Evolutionary conservation across 2,113 vertebrate genomes (phyloP), one percentile per base, ranked within the genome.

Genomic region (Cnemophilus loriae): DNA sequence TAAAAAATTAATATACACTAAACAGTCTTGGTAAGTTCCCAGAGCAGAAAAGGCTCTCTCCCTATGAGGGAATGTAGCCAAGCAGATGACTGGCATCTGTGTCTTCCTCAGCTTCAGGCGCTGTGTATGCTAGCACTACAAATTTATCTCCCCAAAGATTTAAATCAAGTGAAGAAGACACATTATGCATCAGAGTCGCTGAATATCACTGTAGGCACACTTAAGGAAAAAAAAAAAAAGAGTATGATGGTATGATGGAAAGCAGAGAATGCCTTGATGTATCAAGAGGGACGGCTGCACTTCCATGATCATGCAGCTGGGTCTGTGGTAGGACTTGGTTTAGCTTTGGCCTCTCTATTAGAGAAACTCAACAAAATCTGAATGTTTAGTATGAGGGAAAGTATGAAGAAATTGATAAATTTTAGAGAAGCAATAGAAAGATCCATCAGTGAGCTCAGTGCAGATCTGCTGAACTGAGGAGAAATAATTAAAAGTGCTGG

Each of bases 291-390:
- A 56, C 3, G 8, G 7, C 21, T 84, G 9, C 6, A 4, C 7
- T 52, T 20, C 12, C 18, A 12, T 12, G 7, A 49, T 56, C 15
- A 63, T 3, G 3, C 1, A 3, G 1, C 9, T 4, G 1, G 6
- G 10, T 19, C 23, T 70, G 1, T 7, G 3, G 13, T 12, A 53
- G 39, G 24, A 52, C 11, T 77, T 95, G 11, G 24, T 60, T 75
- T n/a, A 87, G 3, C 37, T 78, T 68, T 61, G 16, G 12, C 3
- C 3, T 71, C 41, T 84, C 8, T 8, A 15, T 52, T 44, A 44
- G 47, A 80, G 30, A 61, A 70, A 65, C 16, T n/a, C 21, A 50
- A 47, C 6, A 79, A 78, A 85, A 68, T 57, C 22, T 69, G 37
- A 16, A 57, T 12, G 0, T 71, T 89, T 65, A 65, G 7, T 18